A percentile compares a stretch with the other conserved stretches of the same genome.
These are phyloP conservation scores for Siniperca chuatsi DNA, from an alignment of 2,113 vertebrate genomes.

Conservation along the genomic window DNA sequence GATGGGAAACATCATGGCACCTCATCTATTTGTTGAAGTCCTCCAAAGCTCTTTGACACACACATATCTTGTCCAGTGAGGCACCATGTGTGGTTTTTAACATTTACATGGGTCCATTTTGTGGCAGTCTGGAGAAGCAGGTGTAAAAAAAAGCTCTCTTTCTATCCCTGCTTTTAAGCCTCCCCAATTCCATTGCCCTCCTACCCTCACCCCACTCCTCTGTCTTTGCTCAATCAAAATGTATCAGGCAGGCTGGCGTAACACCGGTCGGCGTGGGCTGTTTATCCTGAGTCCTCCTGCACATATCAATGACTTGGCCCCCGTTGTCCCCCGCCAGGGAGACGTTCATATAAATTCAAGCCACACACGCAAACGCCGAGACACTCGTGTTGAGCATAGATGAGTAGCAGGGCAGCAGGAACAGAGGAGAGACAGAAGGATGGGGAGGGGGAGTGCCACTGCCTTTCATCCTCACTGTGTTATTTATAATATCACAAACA, in stretches of 20 bases:
- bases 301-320: slow-evolving; percentile 86
- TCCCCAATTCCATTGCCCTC: slow-evolving; percentile 50
- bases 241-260: slow-evolving; percentile 82
- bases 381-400: slow-evolving; percentile 84
- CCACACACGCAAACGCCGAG: slow-evolving; percentile 81
- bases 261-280: slow-evolving; percentile 78
- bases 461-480: slow-evolving; percentile 68
- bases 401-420: slow-evolving; percentile 74
- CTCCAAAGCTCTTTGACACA: slow-evolving; percentile 13
- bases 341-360: slow-evolving; percentile 87
- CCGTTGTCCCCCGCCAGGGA: slow-evolving; percentile 73
- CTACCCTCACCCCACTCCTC: slow-evolving; percentile 40
- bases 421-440: slow-evolving; percentile 54
- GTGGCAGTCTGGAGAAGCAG: slow-evolving; percentile 39
- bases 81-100: slow-evolving; percentile 37
- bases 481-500: slow-evolving; percentile 76
- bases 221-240: slow-evolving; percentile 80
- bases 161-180: slow-evolving; percentile 70
- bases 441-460: slow-evolving; percentile 49
- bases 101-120: slow-evolving; percentile 62
- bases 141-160: slow-evolving; percentile 49
- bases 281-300: slow-evolving; percentile 85
- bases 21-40: slow-evolving; percentile 29
- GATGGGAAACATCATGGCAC: background rate
- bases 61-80: background rate